Conservation (phyloP, 2,888 invertebrate species). For the Ptychoptera contaminata region DNA sequence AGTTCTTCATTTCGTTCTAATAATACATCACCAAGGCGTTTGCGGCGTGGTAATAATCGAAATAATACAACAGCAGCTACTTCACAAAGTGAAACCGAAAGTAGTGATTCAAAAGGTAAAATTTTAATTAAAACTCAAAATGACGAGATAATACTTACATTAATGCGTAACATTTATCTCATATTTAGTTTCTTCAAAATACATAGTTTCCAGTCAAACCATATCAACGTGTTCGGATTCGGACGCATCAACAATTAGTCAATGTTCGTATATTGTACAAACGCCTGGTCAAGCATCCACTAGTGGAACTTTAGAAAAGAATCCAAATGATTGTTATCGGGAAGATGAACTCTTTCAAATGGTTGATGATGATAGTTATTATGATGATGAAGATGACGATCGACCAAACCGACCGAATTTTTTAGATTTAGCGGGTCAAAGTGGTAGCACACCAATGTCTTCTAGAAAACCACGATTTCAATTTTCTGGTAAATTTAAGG, state of each 20-base stretch:
- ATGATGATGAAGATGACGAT: conserved; percentile 20
- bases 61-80: conserved; percentile 6
- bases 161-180: neutral
- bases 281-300: conserved; percentile 1
- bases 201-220: conserved; percentile 13
- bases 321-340: conserved; percentile 4
- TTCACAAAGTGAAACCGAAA: conserved; percentile 12
- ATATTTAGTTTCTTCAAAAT: conserved; percentile 5
- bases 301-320: neutral
- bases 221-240: conserved; percentile 13
- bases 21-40: conserved; percentile 11
- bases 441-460: conserved; percentile 37
- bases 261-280: conserved; percentile 12
- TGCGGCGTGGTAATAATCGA: conserved; percentile 10
- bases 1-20: conserved; percentile 39
- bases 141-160: neutral
- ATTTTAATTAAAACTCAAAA: neutral
- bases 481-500: conserved; percentile 42
- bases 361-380: conserved; percentile 2
- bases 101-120: conserved; percentile 11
- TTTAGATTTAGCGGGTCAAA: conserved; percentile 46
- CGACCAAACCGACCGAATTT: conserved; percentile 39
- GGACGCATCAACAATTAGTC: conserved; percentile 11
- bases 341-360: conserved; percentile 11
- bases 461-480: conserved; percentile 53